Conservation (phyloP, 2,797 vertebrate species). For the Paedocypris micromegethes region DNA sequence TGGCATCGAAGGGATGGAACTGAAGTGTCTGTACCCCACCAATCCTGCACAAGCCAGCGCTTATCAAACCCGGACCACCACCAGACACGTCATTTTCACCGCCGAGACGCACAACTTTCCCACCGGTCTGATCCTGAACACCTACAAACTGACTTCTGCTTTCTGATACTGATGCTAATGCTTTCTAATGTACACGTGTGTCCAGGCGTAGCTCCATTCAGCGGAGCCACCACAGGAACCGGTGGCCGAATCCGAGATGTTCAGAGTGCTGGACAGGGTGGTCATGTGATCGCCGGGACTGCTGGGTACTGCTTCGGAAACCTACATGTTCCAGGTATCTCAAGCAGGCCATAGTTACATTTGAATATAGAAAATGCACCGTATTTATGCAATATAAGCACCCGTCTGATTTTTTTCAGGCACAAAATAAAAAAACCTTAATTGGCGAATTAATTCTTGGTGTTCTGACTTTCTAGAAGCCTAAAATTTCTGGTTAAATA, state of each 20-base stretch:
- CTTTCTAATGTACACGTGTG: not conserved
- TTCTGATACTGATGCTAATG: not conserved
- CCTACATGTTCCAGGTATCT: slow-evolving; percentile 80
- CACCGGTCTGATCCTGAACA: slow-evolving; percentile 68
- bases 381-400: too few relatives aligned
- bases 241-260: slow-evolving; percentile 88
- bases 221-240: slow-evolving; percentile 84
- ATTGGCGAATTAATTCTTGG: too few relatives aligned
- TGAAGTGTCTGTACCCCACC: slow-evolving; percentile 71
- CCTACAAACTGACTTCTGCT: not conserved
- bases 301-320: slow-evolving; percentile 92
- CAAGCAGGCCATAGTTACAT: not conserved
- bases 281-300: slow-evolving; percentile 86
- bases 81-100: slow-evolving; percentile 85
- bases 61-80: slow-evolving; percentile 63
- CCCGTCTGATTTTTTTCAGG: too few relatives aligned
- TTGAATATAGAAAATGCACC: not conserved
- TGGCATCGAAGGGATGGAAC: slow-evolving; percentile 75
- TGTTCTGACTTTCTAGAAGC: too few relatives aligned
- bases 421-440: too few relatives aligned
- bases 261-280: slow-evolving; percentile 83
- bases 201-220: slow-evolving; percentile 85
- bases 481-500: too few relatives aligned
- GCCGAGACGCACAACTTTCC: slow-evolving; percentile 96
- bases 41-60: slow-evolving; percentile 70